A percentile compares a stretch with the other conserved stretches of the same genome.
Conservation (phyloP, 2,113 vertebrate genomes). For the Ciconia maguari region DNA sequence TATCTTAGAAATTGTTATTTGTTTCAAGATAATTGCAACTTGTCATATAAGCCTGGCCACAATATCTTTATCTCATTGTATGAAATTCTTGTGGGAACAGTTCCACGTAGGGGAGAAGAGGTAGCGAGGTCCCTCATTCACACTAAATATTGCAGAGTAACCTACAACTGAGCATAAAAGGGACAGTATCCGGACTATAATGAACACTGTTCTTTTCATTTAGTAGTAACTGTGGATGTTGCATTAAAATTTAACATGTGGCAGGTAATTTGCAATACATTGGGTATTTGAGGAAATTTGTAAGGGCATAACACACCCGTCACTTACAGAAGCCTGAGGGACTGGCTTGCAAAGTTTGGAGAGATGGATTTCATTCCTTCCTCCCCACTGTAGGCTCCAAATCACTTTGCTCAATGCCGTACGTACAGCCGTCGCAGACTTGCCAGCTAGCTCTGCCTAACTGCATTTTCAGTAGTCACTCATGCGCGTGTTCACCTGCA, state of each 20-base stretch:
- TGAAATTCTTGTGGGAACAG: neutral
- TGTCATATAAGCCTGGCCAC: neutral
- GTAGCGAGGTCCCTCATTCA: neutral
- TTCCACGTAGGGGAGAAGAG: neutral
- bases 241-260: neutral
- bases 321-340: neutral
- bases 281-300: neutral
- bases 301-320: neutral
- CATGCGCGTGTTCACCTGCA: fast-evolving
- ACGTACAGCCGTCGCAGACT: fast-evolving
- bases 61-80: neutral
- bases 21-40: neutral
- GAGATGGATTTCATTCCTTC: neutral
- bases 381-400: neutral
- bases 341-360: neutral
- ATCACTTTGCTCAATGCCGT: neutral
- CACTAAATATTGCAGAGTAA: neutral
- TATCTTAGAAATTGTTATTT: neutral
- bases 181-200: neutral
- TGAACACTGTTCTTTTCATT: neutral
- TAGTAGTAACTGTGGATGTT: neutral
- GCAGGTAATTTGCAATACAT: neutral
- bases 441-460: neutral
- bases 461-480: neutral
- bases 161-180: neutral